Evolutionary conservation across 2,888 invertebrate genomes (phyloP), one percentile per base, ranked within the genome.

Genomic region (Athalia cordata): DNA sequence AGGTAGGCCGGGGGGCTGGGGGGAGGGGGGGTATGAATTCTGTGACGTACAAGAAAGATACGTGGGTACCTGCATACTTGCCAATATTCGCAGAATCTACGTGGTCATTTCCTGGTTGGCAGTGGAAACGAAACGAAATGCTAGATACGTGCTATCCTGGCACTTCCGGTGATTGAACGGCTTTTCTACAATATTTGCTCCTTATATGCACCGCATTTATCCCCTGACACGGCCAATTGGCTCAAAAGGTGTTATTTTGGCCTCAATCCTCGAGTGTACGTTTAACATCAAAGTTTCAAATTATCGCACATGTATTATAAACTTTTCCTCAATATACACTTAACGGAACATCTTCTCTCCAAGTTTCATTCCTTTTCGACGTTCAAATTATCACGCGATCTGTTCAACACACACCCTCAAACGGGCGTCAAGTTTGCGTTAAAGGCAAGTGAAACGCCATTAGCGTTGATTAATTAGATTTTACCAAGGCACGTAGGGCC

Each of bases 201-300:
- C 79, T 57, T 81, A 74, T 81, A 85, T 84, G 82, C 81, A 81
- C 82, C 80, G 80, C 85, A 85, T 87, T 87, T 84, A 85, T 87
- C 86, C 86, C 82, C 82, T 79, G 79, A 80, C 57, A 47, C 79
- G 79, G 78, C 77, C 82, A 80, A 81, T 84, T 83, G 81, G 82
- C 77, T 29, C 72, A 76, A 79, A 13, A 15, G 59, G 47, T 57
- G 57, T 72, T 45, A 59, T 11, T 47, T 47, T 13, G 8, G 3
- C 13, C 49, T 1, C 15, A n/a, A 68, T 6, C 43, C 15, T 68
- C 11, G 43, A 52, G 29, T 8, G 6, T 52, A 52, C 50, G 52
- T 68, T 52, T 68, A 68, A 15, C 50, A 67, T 11, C 9, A 52
- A 52, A 68, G 68, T 68, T 68, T n/a, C 29, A 68, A 68, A 68